phyloP scores from a whole-genome alignment of 2,797 vertebrate species.

The Tokudaia muenninki region DNA sequence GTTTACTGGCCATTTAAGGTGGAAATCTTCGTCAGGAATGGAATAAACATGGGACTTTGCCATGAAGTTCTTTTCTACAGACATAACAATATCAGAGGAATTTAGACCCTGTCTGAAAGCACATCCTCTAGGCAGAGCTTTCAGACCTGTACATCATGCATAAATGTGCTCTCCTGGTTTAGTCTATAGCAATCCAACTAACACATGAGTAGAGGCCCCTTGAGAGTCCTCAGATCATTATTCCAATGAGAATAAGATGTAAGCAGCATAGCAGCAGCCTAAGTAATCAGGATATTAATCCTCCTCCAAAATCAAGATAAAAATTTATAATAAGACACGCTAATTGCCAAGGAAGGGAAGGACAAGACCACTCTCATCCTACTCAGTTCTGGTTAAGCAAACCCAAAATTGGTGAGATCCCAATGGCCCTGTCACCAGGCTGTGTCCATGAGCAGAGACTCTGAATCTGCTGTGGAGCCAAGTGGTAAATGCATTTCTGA shows the following conservation, averaged over 20 bases:
- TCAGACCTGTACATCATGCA: too few species aligned
- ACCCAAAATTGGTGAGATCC: neutral
- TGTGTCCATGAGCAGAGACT: neutral
- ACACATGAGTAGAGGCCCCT: fast-evolving
- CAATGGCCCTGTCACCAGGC: neutral
- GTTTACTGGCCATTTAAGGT: too few species aligned
- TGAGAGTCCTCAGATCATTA: neutral
- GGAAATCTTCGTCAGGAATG: neutral
- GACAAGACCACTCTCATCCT: neutral
- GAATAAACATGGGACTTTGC: neutral
- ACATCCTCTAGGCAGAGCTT: neutral
- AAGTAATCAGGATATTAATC: neutral
- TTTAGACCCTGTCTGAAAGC: neutral
- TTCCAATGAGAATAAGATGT: neutral
- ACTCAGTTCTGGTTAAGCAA: neutral
- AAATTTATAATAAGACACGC: neutral
- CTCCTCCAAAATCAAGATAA: neutral
- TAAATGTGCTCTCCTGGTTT: neutral
- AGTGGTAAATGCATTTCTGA: too few species aligned
- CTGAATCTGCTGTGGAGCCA: neutral
- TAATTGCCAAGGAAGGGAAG: neutral
- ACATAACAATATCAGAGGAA: neutral
- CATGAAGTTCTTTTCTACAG: neutral
- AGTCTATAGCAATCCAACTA: neutral
- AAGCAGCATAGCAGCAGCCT: neutral